phyloP scores from a whole-genome alignment of 2,888 invertebrate genomes.

The Steromphala cineraria region DNA sequence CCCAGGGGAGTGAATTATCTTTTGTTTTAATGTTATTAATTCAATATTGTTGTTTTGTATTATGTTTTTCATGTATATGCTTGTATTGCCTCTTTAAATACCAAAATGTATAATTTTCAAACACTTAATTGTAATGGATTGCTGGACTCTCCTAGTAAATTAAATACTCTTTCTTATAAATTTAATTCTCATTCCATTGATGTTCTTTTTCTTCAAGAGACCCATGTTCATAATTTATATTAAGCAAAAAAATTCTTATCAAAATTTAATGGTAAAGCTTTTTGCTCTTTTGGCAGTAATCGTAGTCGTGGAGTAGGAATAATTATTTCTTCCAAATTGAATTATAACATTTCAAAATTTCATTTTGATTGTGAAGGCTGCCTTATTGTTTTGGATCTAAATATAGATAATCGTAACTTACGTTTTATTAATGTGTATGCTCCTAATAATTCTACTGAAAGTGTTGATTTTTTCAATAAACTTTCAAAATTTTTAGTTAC shows the following conservation, averaged over 20 bases:
- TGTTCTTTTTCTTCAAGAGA: constrained; percentile 6
- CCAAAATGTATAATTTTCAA: too few relatives aligned
- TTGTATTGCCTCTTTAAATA: too few relatives aligned
- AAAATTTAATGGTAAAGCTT: neutral
- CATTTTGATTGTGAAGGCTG: neutral
- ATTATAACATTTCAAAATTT: neutral
- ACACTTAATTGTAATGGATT: neutral
- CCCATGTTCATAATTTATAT: neutral
- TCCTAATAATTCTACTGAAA: neutral
- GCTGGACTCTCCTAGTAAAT: neutral
- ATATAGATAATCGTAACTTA: neutral
- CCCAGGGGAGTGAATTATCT: too few relatives aligned
- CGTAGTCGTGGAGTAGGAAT: neutral
- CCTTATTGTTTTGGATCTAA: neutral
- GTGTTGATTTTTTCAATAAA: neutral
- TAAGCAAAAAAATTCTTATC: neutral
- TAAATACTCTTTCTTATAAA: neutral
- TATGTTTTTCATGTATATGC: too few relatives aligned
- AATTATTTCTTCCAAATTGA: neutral
- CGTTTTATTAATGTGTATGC: neutral
- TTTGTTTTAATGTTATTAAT: too few relatives aligned
- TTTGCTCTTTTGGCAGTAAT: constrained; percentile 11
- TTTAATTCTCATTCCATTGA: neutral
- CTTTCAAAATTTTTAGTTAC: neutral
- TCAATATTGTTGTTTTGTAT: too few relatives aligned